Base-by-base conservation (phyloP, 2,113 vertebrate species). In the Larimichthys crocea region DNA sequence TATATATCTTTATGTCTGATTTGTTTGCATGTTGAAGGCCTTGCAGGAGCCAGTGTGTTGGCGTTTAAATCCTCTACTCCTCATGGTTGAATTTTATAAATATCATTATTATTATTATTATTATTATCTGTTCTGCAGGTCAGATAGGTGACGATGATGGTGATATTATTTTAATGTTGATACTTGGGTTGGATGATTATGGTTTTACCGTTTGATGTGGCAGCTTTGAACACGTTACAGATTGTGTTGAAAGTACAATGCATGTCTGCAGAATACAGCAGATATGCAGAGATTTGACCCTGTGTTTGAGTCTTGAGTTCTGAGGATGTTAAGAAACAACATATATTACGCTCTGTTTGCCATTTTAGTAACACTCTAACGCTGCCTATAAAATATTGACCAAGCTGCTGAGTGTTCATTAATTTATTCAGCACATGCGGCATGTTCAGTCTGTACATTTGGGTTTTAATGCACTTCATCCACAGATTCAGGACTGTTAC, bases 341-440 rank as follows among this genome's bases (percentile, higher is more conserved):
- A 57, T 75, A 60, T 35, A 78, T 85, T 79, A 81, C 42, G 73
- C 73, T 91, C 68, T 53, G 81, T 74, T 89, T 84, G 70, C 74
- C 80, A 50, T 86, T 83, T 80, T n/a, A 72, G 31, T 62, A 67
- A 85, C 74, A 53, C 68, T 84, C 5, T 26, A 26, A 26, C 26
- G 0, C 66, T 60, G 70, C 44, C 2, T 85, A 91, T 74, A n/a
- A 93, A 93, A 91, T 88, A 90, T 90, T 89, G 80, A 92, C 82
- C 44, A 67, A 44, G 79, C 85, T 80, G 64, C 76, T 59, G 82
- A 81, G 79, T 78, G 70, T 76, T 84, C 84, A 77, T 87, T 69
- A 69, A 89, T 89, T 78, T 66, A 88, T 92, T 84, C 42, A 67
- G 61, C 22, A 56, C 31, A 10, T 76, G 62, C 46, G 31, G 48